Evolutionary conservation across 1,140 invertebrate genomes (phyloP).

Genomic region (Eumeta japonica): DNA sequence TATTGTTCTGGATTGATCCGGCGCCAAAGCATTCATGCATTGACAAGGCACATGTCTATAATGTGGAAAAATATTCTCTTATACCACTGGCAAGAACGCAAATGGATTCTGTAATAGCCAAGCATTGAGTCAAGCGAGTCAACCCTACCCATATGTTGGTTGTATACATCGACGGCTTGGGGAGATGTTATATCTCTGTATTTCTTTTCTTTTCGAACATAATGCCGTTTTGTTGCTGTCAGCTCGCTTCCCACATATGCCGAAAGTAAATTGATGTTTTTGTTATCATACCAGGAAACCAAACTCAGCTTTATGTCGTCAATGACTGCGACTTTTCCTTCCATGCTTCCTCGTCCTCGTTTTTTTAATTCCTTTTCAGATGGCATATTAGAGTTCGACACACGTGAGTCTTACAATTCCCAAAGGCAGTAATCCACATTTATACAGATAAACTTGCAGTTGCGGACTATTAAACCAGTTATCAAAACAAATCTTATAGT

Average conservation of each 20-base stretch:
- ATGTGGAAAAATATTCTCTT: slow-evolving; percentile 22
- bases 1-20: slow-evolving; percentile 2
- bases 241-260: slow-evolving; percentile 31
- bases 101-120: slow-evolving; percentile 16
- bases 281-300: slow-evolving; percentile 25
- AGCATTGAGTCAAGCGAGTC: slow-evolving; percentile 24
- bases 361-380: slow-evolving; percentile 25
- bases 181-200: slow-evolving; percentile 10
- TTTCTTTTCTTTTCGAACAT: slow-evolving; percentile 10
- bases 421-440: slow-evolving; percentile 31
- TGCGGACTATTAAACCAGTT: slow-evolving; percentile 33
- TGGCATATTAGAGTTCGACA: slow-evolving; percentile 23
- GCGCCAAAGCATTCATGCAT: slow-evolving; percentile 6
- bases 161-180: slow-evolving; percentile 21
- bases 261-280: slow-evolving; percentile 24
- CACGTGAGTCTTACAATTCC: slow-evolving; percentile 35
- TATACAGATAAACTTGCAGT: slow-evolving; percentile 23
- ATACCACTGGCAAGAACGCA: slow-evolving; percentile 19
- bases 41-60: slow-evolving; percentile 6
- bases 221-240: slow-evolving; percentile 16
- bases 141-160: slow-evolving; percentile 33
- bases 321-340: slow-evolving; percentile 18
- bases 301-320: slow-evolving; percentile 22
- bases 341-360: slow-evolving; percentile 12
- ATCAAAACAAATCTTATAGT: slow-evolving; percentile 37